Evolutionary conservation across 1,140 invertebrate species (phyloP).

Genomic region (Pararge aegeria): DNA sequence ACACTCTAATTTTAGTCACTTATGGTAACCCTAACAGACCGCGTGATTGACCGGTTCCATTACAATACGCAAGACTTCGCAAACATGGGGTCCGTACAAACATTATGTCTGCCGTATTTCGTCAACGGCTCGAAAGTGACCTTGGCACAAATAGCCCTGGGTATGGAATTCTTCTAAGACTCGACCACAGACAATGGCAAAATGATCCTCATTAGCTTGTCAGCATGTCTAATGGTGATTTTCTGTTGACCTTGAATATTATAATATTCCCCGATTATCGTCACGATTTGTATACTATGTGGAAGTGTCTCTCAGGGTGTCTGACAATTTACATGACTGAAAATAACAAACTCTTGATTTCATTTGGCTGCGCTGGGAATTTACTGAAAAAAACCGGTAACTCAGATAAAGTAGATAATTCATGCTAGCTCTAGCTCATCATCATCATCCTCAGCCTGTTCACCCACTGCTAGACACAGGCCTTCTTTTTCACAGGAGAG

Average conservation of each 20-base stretch:
- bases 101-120: slow-evolving; percentile 23
- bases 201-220: background rate
- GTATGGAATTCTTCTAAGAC: slow-evolving; percentile 1
- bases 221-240: background rate
- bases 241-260: background rate
- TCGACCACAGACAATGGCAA: slow-evolving; percentile 1
- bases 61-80: slow-evolving; percentile 23
- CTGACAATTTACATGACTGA: no score
- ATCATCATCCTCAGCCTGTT: no score
- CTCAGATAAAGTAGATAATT: no score
- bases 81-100: slow-evolving; percentile 22
- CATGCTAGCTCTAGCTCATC: no score
- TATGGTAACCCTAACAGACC: background rate
- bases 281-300: background rate
- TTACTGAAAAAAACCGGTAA: no score
- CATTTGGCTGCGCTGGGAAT: no score
- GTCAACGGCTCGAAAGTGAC: slow-evolving; percentile 37
- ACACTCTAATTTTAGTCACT: no score
- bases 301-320: background rate
- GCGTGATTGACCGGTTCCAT: slow-evolving; percentile 4
- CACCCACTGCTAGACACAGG: no score
- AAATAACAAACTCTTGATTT: no score
- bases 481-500: no score
- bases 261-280: background rate
- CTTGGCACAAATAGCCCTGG: slow-evolving; percentile 41